phyloP scores from a whole-genome alignment of 2,113 vertebrate species.

The Orcinus orca region DNA sequence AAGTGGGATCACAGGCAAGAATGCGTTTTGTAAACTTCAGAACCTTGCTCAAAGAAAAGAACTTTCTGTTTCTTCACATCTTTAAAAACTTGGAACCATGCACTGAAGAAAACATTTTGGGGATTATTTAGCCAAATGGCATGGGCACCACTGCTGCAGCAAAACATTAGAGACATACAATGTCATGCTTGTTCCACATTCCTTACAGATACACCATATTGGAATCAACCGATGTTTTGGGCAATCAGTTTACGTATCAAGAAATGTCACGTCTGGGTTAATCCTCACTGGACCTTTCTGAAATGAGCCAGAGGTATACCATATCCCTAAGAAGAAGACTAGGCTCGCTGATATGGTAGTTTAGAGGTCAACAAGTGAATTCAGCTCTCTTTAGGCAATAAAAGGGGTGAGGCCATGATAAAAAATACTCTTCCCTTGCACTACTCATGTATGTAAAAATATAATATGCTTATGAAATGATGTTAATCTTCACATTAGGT shows the following conservation, averaged over 20 bases:
- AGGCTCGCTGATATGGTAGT: not conserved
- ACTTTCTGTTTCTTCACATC: constrained; percentile 57
- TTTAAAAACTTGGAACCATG: constrained; percentile 57
- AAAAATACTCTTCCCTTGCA: not conserved
- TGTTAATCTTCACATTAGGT: not conserved
- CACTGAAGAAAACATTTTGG: not conserved
- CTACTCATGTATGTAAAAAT: constrained; percentile 13
- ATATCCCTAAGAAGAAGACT: not conserved
- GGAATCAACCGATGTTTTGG: not conserved
- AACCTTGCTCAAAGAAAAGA: constrained; percentile 44
- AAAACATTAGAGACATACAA: not conserved
- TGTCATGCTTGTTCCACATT: not conserved
- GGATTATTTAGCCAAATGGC: not conserved
- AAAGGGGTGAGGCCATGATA: not conserved
- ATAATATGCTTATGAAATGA: not conserved
- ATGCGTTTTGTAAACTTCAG: constrained; percentile 61
- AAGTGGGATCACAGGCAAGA: constrained; percentile 44
- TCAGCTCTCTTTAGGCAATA: not conserved
- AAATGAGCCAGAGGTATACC: not conserved
- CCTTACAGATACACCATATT: not conserved
- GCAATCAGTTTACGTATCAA: not conserved
- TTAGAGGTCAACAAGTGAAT: constrained; percentile 39
- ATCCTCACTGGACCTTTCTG: not conserved
- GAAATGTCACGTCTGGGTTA: not conserved
- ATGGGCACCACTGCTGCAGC: not conserved